phyloP scores from a whole-genome alignment of 2,113 vertebrate genomes.

The Chamaea fasciata region DNA sequence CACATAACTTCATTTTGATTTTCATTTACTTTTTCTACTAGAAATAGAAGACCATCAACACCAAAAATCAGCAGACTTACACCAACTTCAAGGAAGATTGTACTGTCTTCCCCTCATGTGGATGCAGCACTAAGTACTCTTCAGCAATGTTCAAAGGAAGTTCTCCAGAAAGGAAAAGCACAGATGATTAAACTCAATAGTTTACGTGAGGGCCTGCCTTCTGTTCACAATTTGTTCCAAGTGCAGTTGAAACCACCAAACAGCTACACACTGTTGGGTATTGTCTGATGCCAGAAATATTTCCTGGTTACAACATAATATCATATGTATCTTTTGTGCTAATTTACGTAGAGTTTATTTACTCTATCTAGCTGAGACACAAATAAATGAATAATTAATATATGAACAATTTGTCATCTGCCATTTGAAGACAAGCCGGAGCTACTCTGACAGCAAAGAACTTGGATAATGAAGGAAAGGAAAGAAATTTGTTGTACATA shows the following conservation, averaged over 20 bases:
- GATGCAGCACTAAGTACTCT: rapidly evolving
- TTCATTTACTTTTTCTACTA: not conserved
- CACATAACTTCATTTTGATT: not conserved
- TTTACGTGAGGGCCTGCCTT: not conserved
- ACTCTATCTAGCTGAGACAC: not conserved
- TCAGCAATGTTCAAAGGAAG: not conserved
- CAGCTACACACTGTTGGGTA: not conserved
- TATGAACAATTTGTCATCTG: not conserved
- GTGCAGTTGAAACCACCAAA: not conserved
- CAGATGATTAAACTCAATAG: not conserved
- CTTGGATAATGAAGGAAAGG: not conserved
- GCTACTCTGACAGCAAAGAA: not conserved
- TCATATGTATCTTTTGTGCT: not conserved
- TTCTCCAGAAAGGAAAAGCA: not conserved
- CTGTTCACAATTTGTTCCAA: not conserved
- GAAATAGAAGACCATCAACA: not conserved
- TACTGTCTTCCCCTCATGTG: rapidly evolving
- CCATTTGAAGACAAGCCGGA: not conserved
- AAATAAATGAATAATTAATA: not conserved
- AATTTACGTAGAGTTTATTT: not conserved
- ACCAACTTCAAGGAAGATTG: not conserved
- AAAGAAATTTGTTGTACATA: not conserved
- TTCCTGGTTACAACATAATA: not conserved
- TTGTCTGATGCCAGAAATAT: not conserved
- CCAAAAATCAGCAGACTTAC: not conserved